Percentiles rank a stretch among this genome's conserved stretches.
These are phyloP conservation scores for Aradophagus sp. DNA, from an alignment of 1,140 invertebrate species.

Conservation along the genomic window DNA sequence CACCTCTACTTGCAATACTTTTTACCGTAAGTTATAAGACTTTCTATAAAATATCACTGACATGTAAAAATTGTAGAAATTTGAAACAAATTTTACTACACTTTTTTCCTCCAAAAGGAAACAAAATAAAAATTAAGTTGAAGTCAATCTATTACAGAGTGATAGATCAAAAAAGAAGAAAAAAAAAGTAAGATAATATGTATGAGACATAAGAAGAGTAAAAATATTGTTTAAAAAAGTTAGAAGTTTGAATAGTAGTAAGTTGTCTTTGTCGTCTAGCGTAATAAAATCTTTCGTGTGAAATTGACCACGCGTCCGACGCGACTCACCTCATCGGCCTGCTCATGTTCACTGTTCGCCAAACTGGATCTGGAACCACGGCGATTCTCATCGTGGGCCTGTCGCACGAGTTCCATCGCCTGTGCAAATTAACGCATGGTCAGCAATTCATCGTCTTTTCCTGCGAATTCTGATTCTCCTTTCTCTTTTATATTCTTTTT, in stretches of 20 bases:
- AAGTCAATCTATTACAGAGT: too few species aligned
- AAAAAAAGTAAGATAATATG: too few species aligned
- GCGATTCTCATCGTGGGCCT: slow-evolving; percentile 82
- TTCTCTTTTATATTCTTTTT: too few species aligned
- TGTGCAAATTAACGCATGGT: slow-evolving; percentile 64
- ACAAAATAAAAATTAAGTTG: too few species aligned
- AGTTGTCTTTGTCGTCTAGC: slow-evolving; percentile 26
- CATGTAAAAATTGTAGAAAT: too few species aligned
- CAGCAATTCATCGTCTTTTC: slow-evolving; percentile 17
- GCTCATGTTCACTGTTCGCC: slow-evolving; percentile 70
- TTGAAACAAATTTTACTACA: too few species aligned
- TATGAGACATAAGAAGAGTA: too few species aligned
- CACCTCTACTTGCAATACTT: too few species aligned
- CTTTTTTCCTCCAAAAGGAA: too few species aligned
- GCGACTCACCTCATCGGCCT: slow-evolving; percentile 72
- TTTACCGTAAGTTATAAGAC: too few species aligned
- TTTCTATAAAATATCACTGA: too few species aligned
- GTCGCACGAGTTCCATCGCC: slow-evolving; percentile 92
- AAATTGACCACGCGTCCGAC: slow-evolving; percentile 50
- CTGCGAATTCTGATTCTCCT: not conserved
- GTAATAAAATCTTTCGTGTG: slow-evolving; percentile 40
- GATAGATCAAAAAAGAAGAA: too few species aligned
- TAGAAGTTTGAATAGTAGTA: slow-evolving; percentile 3
- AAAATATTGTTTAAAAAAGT: slow-evolving; percentile 14
- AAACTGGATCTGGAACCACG: slow-evolving; percentile 71